These are phyloP conservation scores for Capromys pilorides DNA, from an alignment of 2,797 vertebrate genomes.

Conservation along the genomic window DNA sequence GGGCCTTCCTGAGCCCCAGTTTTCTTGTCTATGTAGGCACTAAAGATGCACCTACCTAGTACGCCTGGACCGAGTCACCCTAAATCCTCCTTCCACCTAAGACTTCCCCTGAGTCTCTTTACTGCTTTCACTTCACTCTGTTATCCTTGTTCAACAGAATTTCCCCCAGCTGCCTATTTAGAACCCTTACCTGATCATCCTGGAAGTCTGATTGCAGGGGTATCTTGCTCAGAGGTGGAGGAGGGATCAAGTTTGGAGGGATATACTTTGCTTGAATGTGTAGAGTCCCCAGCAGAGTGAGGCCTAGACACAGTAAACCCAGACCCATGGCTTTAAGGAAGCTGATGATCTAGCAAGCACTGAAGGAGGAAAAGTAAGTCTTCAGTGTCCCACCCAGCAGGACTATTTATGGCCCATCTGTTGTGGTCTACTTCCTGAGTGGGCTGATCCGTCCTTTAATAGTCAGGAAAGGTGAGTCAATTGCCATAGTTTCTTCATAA, in stretches of 20 bases:
- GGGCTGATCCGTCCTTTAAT: conserved; percentile 50
- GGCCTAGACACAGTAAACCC: neutral
- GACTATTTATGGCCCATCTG: conserved; percentile 60
- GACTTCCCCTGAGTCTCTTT: neutral
- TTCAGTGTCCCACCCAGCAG: neutral
- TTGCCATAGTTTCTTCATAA: neutral
- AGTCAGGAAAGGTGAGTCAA: conserved; percentile 71
- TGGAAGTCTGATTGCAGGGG: conserved; percentile 54
- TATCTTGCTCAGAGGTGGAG: conserved; percentile 28
- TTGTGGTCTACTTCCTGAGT: neutral
- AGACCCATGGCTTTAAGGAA: neutral
- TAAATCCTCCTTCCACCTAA: neutral
- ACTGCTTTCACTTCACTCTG: neutral
- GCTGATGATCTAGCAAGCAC: neutral
- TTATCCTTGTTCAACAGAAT: too few relatives aligned
- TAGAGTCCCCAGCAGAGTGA: neutral
- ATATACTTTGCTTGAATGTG: neutral
- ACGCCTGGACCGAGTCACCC: neutral
- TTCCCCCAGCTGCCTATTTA: neutral
- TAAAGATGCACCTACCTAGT: neutral
- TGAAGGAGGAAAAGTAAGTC: neutral
- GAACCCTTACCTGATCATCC: conserved; percentile 18
- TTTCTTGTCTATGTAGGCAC: neutral
- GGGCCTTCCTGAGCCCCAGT: neutral
- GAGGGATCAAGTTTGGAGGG: neutral